These are phyloP conservation scores for Amphilophus citrinellus DNA, from an alignment of 2,113 vertebrate species.

Conservation along the genomic window DNA sequence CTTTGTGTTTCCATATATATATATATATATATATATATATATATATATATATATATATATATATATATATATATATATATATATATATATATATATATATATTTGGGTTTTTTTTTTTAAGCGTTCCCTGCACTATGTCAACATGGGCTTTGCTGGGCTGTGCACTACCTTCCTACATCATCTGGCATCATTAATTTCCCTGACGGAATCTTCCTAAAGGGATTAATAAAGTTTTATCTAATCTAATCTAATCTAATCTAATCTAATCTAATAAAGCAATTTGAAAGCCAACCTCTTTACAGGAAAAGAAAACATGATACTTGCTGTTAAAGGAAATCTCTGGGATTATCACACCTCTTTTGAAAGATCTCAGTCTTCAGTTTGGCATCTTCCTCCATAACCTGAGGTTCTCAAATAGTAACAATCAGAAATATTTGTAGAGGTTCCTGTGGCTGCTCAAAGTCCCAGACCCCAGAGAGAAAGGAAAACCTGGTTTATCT, in stretches of 20 bases:
- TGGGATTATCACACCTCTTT: not conserved
- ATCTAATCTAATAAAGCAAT: not conserved
- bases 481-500: not conserved
- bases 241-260: not conserved
- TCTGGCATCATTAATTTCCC: not conserved
- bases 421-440: not conserved
- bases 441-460: not conserved
- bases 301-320: not conserved
- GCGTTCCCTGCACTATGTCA: not conserved
- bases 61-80: too few relatives aligned
- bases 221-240: too few relatives aligned
- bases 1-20: not conserved
- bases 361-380: not conserved
- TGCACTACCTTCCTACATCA: not conserved
- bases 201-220: too few relatives aligned
- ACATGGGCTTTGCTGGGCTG: not conserved
- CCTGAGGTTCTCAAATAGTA: not conserved
- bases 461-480: not conserved
- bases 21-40: too few relatives aligned
- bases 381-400: conserved; percentile 6
- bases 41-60: too few relatives aligned
- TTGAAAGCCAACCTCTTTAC: not conserved
- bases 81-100: too few relatives aligned
- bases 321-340: not conserved
- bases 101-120: not conserved